phyloP scores from a whole-genome alignment of 2,113 vertebrate genomes.

The Eublepharis macularius region DNA sequence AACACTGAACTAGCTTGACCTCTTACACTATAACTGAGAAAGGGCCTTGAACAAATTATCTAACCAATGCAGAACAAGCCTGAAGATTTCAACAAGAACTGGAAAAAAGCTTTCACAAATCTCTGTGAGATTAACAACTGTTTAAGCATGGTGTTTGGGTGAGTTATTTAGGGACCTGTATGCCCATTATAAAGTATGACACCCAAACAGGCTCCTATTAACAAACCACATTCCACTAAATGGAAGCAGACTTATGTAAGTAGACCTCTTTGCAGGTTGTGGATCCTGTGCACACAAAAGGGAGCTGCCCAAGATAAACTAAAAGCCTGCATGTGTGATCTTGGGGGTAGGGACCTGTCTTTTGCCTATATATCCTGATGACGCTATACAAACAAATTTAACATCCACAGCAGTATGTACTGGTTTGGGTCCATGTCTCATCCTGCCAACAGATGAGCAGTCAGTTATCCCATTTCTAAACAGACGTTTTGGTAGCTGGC shows the following conservation, averaged over 20 bases:
- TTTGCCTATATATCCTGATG: background rate
- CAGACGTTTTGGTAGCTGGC: no score
- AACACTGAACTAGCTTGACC: background rate
- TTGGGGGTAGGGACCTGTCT: background rate
- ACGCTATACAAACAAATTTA: background rate
- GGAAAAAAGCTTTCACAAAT: background rate
- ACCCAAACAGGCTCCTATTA: background rate
- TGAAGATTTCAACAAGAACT: background rate
- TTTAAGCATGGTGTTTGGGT: background rate
- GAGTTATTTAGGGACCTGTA: background rate
- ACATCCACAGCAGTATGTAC: background rate
- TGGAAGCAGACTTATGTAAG: background rate
- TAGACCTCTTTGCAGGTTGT: background rate
- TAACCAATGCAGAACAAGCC: background rate
- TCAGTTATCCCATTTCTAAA: no score
- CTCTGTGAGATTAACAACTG: background rate
- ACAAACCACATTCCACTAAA: background rate
- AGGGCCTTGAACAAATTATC: background rate
- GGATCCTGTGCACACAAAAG: background rate
- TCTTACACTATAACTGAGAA: background rate
- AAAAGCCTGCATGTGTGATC: background rate
- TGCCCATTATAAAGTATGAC: background rate
- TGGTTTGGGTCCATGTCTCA: background rate
- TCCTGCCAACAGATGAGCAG: no score
- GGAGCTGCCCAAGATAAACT: background rate